Conservation (phyloP, 2,888 invertebrate genomes). For the Tenodera sinensis region DNA sequence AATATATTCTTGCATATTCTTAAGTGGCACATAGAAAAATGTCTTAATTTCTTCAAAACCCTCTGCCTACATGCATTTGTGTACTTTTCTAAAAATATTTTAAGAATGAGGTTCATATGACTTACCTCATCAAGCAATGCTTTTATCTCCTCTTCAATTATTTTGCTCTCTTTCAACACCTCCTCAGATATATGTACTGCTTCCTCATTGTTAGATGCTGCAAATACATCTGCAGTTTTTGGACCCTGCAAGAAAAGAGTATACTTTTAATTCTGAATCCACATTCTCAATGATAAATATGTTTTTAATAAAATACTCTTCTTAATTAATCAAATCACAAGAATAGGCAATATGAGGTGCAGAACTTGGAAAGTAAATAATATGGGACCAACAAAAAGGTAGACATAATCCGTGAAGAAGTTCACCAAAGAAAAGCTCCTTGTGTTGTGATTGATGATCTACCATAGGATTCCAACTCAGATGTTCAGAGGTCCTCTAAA, state of each 20-base stretch:
- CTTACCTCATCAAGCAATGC: constrained; percentile 64
- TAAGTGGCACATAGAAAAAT: neutral
- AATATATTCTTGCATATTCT: neutral
- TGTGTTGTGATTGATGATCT: too few species aligned
- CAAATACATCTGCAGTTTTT: constrained; percentile 69
- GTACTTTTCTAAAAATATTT: neutral
- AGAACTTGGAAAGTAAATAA: too few species aligned
- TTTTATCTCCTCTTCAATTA: constrained; percentile 63
- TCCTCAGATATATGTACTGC: constrained; percentile 54
- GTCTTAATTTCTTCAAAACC: neutral
- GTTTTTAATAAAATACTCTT: too few species aligned
- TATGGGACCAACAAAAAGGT: too few species aligned
- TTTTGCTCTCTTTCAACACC: constrained; percentile 55
- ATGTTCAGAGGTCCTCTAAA: too few species aligned
- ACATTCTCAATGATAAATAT: too few species aligned
- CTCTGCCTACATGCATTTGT: too few species aligned
- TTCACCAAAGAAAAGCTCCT: too few species aligned
- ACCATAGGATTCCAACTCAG: too few species aligned
- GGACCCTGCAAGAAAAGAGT: constrained; percentile 61
- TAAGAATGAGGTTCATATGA: neutral
- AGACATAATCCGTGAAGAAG: too few species aligned
- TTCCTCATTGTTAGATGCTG: constrained; percentile 43
- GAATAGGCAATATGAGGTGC: too few species aligned
- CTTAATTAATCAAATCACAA: too few species aligned
- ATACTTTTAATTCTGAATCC: neutral